Evolutionary conservation across 2,888 invertebrate species (phyloP).

Genomic region (Sarcophaga carnaria): DNA sequence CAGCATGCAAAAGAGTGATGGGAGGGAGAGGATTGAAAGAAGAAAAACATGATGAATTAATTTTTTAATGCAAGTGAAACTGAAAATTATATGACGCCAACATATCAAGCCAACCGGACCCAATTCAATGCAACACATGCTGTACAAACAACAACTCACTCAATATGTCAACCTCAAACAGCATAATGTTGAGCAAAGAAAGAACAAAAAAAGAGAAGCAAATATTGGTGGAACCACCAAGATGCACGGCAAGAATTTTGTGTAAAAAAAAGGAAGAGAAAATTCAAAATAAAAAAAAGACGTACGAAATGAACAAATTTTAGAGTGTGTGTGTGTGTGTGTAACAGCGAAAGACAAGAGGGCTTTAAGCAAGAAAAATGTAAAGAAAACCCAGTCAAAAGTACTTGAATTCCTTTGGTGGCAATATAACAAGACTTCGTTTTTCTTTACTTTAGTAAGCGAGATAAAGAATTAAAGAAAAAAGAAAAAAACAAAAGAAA

Average conservation of each 20-base stretch:
- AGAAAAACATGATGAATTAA: constrained; percentile 65
- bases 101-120: constrained; percentile 66
- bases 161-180: constrained; percentile 60
- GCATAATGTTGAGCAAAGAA: constrained; percentile 45
- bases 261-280: constrained; percentile 31
- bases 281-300: constrained; percentile 31
- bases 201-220: neutral
- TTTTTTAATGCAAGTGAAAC: constrained; percentile 65
- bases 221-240: neutral
- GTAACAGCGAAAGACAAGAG: constrained; percentile 12
- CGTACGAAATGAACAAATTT: constrained; percentile 42
- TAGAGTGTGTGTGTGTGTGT: too few species aligned
- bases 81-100: constrained; percentile 65
- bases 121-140: constrained; percentile 62
- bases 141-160: constrained; percentile 55
- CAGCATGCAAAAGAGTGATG: neutral
- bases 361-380: constrained; percentile 12
- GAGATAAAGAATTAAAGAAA: neutral
- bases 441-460: constrained; percentile 61
- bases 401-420: constrained; percentile 64
- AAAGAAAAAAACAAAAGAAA: constrained; percentile 13
- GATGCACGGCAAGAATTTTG: neutral
- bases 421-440: constrained; percentile 65
- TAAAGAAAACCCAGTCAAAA: constrained; percentile 35
- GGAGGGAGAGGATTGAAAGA: neutral